Conservation (phyloP, 2,797 vertebrate genomes). For the Podargus strigoides region DNA sequence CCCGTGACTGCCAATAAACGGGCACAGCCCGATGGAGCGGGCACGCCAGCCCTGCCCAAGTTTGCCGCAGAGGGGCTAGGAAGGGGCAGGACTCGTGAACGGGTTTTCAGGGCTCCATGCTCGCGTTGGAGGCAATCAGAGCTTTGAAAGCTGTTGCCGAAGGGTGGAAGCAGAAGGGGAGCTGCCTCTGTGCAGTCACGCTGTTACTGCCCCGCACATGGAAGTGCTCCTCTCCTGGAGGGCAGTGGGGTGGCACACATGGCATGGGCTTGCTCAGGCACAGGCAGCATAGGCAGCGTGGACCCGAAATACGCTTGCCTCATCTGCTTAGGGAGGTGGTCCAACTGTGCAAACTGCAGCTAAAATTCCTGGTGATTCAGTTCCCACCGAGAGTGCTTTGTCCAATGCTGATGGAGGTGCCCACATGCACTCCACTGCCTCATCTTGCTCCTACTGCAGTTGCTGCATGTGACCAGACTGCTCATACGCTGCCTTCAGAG, state of each 20-base stretch:
- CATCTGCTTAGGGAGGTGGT: neutral
- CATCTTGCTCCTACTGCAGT: neutral
- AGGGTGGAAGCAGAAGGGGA: neutral
- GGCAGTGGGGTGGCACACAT: neutral
- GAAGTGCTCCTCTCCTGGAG: neutral
- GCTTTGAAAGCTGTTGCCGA: neutral
- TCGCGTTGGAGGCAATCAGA: neutral
- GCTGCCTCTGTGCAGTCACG: fast-evolving
- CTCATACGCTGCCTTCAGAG: neutral
- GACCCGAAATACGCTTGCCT: neutral
- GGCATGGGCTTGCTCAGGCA: neutral
- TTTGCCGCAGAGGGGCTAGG: neutral
- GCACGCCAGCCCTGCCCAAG: neutral
- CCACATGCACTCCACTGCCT: neutral
- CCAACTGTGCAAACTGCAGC: neutral
- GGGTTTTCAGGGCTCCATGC: neutral
- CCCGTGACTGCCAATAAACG: neutral
- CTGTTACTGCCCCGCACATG: neutral
- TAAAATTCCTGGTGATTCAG: neutral
- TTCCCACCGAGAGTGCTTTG: neutral
- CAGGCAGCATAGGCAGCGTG: fast-evolving
- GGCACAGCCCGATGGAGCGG: fast-evolving
- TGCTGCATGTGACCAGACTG: neutral
- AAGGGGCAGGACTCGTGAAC: neutral
- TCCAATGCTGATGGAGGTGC: fast-evolving